Percentiles rank a stretch among this genome's conserved stretches.
These are phyloP conservation scores for Sminthurides aquaticus DNA, from an alignment of 2,888 invertebrate genomes.

Conservation along the genomic window DNA sequence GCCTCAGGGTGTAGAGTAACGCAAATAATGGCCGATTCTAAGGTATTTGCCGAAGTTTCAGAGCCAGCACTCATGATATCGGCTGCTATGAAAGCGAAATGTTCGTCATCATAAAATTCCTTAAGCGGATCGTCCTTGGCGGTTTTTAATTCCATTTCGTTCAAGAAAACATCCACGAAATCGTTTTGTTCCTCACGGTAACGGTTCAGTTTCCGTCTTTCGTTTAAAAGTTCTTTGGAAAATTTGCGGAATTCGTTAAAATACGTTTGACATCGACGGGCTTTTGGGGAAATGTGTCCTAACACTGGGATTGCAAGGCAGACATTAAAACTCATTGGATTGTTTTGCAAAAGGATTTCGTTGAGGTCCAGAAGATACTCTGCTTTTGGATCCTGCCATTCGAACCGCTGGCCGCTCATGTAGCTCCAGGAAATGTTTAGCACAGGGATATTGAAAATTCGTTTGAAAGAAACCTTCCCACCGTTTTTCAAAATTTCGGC, in stretches of 20 bases:
- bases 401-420: conserved; percentile 23
- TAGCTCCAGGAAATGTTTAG: conserved; percentile 28
- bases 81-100: conserved; percentile 22
- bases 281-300: conserved; percentile 20
- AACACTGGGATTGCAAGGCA: conserved; percentile 32
- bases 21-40: conserved; percentile 30
- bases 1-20: conserved; percentile 29
- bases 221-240: conserved; percentile 24
- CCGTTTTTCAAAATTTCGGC: not conserved
- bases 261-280: not conserved
- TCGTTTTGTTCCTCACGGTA: conserved; percentile 25
- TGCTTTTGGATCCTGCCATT: conserved; percentile 21
- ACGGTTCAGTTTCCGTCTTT: conserved; percentile 14
- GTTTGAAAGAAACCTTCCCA: conserved; percentile 20
- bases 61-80: conserved; percentile 31
- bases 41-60: conserved; percentile 29
- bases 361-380: conserved; percentile 13
- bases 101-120: conserved; percentile 19
- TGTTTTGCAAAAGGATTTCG: conserved; percentile 26
- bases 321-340: conserved; percentile 24
- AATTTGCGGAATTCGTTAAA: conserved; percentile 4
- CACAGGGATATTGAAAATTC: conserved; percentile 28
- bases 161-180: conserved; percentile 28
- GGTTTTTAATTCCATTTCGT: conserved; percentile 24
- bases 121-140: conserved; percentile 6